Evolutionary conservation across 1,140 invertebrate genomes (phyloP), one percentile per base, ranked within the genome.

Genomic region (Drosophila arizonae): DNA sequence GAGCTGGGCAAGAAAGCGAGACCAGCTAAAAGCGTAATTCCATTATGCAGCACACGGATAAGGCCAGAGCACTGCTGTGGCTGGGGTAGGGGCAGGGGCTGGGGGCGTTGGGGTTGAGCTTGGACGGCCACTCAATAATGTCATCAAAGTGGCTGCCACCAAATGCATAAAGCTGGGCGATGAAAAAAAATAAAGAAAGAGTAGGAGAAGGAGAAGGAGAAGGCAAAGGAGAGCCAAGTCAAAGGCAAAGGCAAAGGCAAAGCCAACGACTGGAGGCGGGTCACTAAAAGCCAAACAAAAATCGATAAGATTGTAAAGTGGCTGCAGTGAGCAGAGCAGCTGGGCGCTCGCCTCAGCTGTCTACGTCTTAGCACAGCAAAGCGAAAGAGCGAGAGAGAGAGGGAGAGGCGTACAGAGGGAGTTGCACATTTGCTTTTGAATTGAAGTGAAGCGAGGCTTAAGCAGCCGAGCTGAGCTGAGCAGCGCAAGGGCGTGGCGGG

Each of bases 281-380:
- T 41, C 36, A 39, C 81, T 81, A 73, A 86, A 82, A 86, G 76
- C 82, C 79, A 87, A 73, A 66, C 45, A 57, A 77, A 87, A 87
- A 87, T 87, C 82, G 82, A 87, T 88, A 72, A 70, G 73, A 77
- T 65, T 77, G 61, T 87, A 82, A 87, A 87, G 84, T 88, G 82
- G 72, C 84, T 81, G 78, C 48, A 50, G 28, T 13, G 39, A 9
- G 24, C 39, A 64, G 26, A 36, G 43, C 45, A 10, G 28, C 6
- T 33, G 33, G 43, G 43, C 43, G 15, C n/a, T 15, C 15, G 46
- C 17, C 39, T 52, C 52, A 71, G 52, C 43, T 68, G 36, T 57
- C 54, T 71, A 64, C 68, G 62, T 67, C 82, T 86, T 74, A 24
- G 65, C 58, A 9, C 52, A 43, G 68, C 81, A 30, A 3, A 30